Base-by-base conservation (phyloP, 2,113 vertebrate species). In the Antechinus flavipes region DNA sequence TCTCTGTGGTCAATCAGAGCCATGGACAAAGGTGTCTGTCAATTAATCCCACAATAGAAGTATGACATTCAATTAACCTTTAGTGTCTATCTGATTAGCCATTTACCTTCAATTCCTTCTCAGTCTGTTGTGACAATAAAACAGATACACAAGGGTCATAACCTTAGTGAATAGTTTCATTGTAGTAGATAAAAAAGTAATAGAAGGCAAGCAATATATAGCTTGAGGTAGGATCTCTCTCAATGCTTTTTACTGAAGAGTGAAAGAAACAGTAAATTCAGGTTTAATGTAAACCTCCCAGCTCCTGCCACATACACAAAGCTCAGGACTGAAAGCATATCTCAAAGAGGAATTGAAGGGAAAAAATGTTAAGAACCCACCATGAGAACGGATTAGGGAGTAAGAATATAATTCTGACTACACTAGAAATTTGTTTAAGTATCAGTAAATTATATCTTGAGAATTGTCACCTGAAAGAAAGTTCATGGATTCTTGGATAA, bases 321-420 rank as follows among this genome's bases (percentile, higher is more conserved):
- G 12, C 3, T n/a, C 30, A 16, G 30, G 30, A 19, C 52, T 53
- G 35, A n/a, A 23, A 22, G 26, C 50, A 30, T 47, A 47, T 53
- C 12, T 24, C 9, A 53, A 52, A n/a, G 35, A 25, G 30, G 47
- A 42, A 92, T 89, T 1, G 6, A 53, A 50, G 47, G 55, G 95
- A 58, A 54, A 90, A 93, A 19, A 94, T 93, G 94, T 61, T 92
- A 76, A 95, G 93, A 95, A 95, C 0, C 2, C 90, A n/a, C 30
- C 16, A n/a, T n/a, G 61, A 68, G 61, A 68, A 68, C 16, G 11
- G 30, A 68, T 68, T n/a, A 68, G 30, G 61, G 61, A 68, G 30
- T 68, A 35, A 68, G 61, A 68, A 35, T 68, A 68, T 12, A 68
- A 68, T 68, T 35, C n/a, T 68, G 61, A 68, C 61, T 68, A n/a